Conservation (phyloP, 2,888 invertebrate genomes). For the Micoletzkya japonica region DNA sequence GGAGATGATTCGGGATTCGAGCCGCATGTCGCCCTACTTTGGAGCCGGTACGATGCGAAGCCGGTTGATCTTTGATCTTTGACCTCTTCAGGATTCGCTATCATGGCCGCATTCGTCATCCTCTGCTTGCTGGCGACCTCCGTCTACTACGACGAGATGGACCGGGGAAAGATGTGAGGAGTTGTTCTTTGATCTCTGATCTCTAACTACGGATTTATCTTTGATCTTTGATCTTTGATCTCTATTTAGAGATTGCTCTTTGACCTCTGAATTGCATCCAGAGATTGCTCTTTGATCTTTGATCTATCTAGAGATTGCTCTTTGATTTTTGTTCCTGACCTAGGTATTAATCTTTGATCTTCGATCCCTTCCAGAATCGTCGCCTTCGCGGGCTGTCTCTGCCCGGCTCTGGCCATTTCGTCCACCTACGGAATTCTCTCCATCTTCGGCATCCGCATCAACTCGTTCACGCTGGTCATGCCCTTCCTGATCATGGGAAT, state of each 20-base stretch:
- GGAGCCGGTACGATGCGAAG: slow-evolving; percentile 56
- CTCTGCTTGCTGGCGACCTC: slow-evolving; percentile 51
- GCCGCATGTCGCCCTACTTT: slow-evolving; percentile 59
- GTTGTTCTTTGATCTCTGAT: background rate
- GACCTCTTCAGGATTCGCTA: slow-evolving; percentile 52
- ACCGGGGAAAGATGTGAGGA: slow-evolving; percentile 48
- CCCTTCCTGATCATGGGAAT: slow-evolving; percentile 63
- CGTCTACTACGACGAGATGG: slow-evolving; percentile 50
- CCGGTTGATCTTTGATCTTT: too few species aligned
- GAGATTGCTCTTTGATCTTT: slow-evolving; percentile 2
- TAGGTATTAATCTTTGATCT: background rate
- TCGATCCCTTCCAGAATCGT: slow-evolving; percentile 27
- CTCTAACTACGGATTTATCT: background rate
- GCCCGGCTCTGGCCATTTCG: slow-evolving; percentile 59
- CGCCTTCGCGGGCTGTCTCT: slow-evolving; percentile 47
- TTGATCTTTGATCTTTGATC: background rate
- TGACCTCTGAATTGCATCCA: background rate
- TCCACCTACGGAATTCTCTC: slow-evolving; percentile 54
- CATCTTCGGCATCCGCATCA: slow-evolving; percentile 45
- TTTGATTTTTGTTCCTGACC: too few species aligned
- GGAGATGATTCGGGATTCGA: slow-evolving; percentile 61
- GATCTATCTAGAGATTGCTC: background rate
- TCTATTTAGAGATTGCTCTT: background rate
- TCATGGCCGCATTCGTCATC: slow-evolving; percentile 57
- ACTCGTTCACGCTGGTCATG: slow-evolving; percentile 62